Percentiles rank a stretch among this genome's conserved stretches.
Evolutionary conservation across 1,140 invertebrate genomes (phyloP).

Genomic region (Camponotus floridanus): DNA sequence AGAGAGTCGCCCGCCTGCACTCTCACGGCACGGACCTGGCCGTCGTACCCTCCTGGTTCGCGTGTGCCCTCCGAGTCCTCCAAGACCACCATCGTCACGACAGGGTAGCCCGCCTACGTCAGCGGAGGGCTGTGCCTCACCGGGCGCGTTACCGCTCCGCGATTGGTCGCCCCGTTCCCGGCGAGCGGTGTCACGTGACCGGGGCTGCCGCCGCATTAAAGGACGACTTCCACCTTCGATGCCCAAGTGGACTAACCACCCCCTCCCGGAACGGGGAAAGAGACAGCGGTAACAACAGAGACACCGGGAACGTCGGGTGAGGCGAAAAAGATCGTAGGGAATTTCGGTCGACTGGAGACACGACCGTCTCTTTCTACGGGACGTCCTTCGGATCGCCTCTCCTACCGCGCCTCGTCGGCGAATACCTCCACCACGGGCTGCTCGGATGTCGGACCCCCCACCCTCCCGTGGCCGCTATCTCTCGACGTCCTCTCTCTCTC

Average conservation of each 20-base stretch:
- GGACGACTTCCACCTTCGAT: conserved; percentile 46
- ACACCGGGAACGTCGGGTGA: conserved; percentile 78
- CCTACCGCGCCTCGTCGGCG: conserved; percentile 55
- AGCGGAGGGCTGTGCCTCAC: conserved; percentile 82
- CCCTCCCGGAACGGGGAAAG: conserved; percentile 73
- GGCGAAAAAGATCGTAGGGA: conserved; percentile 78
- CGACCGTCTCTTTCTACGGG: conserved; percentile 63
- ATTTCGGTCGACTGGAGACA: conserved; percentile 70
- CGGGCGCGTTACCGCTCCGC: conserved; percentile 79
- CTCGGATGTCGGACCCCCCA: conserved; percentile 63
- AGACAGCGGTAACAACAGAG: conserved; percentile 83
- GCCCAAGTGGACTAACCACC: conserved; percentile 54
- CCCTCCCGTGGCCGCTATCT: conserved; percentile 71
- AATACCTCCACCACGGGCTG: conserved; percentile 58
- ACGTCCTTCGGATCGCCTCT: conserved; percentile 57
- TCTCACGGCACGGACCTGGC: conserved; percentile 77
- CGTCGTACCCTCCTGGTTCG: conserved; percentile 67
- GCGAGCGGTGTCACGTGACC: conserved; percentile 80
- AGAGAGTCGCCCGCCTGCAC: conserved; percentile 78
- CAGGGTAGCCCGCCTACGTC: conserved; percentile 82
- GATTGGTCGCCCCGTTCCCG: conserved; percentile 79
- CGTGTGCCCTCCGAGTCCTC: conserved; percentile 77
- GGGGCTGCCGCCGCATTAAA: conserved; percentile 35
- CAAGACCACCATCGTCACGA: conserved; percentile 67
- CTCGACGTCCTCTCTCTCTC: conserved; percentile 69